A percentile compares a stretch with the other conserved stretches of the same genome.
Conservation (phyloP, 1,140 invertebrate species). For the Contarinia nasturtii region DNA sequence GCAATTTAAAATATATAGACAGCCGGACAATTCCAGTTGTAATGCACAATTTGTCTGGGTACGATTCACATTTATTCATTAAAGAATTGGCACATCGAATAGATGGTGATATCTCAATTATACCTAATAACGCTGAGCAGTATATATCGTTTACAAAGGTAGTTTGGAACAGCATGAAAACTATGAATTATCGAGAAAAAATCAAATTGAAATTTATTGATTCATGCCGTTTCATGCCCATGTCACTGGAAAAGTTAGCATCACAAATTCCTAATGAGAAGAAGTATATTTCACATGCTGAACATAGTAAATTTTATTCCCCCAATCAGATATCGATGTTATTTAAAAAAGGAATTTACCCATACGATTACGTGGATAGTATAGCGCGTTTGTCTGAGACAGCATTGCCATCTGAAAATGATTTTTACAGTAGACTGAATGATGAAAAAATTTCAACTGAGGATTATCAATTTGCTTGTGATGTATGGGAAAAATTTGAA, state of each 20-base stretch:
- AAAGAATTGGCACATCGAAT: conserved; percentile 11
- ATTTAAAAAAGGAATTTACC: conserved; percentile 15
- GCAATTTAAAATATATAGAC: conserved; percentile 19
- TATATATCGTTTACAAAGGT: conserved; percentile 11
- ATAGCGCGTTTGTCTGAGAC: conserved; percentile 14
- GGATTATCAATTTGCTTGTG: conserved; percentile 23
- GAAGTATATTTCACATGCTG: background rate
- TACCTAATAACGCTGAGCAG: conserved; percentile 20
- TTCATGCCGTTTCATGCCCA: conserved; percentile 14
- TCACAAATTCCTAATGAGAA: conserved; percentile 1
- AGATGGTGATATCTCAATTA: conserved; percentile 13
- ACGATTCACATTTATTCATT: conserved; percentile 21
- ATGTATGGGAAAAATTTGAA: conserved; percentile 25
- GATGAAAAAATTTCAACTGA: conserved; percentile 10
- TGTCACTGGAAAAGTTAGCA: conserved; percentile 8
- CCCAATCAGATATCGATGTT: conserved; percentile 11
- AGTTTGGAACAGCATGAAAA: background rate
- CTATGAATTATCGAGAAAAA: background rate
- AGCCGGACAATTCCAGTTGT: conserved; percentile 17
- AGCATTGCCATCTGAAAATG: conserved; percentile 11
- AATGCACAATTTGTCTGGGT: conserved; percentile 18
- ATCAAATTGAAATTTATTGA: conserved; percentile 16
- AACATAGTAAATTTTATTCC: conserved; percentile 1
- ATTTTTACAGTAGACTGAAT: conserved; percentile 18
- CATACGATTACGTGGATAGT: conserved; percentile 16